Evolutionary conservation across 1,140 invertebrate genomes (phyloP).

Genomic region (Drosophila nannoptera): DNA sequence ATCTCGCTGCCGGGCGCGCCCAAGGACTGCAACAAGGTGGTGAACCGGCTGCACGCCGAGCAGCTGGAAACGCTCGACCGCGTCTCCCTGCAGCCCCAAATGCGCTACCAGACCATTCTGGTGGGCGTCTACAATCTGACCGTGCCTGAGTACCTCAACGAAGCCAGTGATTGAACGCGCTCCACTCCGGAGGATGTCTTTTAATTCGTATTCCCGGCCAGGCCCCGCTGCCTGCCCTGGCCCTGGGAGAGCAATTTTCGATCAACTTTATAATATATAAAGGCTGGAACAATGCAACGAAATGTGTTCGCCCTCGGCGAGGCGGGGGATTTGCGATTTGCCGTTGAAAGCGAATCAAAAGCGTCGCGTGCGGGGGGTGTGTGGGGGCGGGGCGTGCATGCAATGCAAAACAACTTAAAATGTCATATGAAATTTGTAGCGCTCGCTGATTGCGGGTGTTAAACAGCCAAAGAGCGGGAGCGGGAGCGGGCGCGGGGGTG

Average conservation of each 20-base stretch:
- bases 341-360: constrained; percentile 40
- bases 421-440: constrained; percentile 77
- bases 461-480: constrained; percentile 36
- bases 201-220: not conserved
- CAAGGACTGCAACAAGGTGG: not conserved
- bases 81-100: constrained; percentile 28
- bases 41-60: constrained; percentile 19
- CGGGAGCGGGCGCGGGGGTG: constrained; percentile 7
- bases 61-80: constrained; percentile 30
- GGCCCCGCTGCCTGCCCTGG: not conserved
- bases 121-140: constrained; percentile 31
- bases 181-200: not conserved
- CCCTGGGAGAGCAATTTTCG: constrained; percentile 1
- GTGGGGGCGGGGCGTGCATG: constrained; percentile 28
- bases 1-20: constrained; percentile 14
- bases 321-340: constrained; percentile 47
- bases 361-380: not conserved
- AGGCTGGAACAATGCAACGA: constrained; percentile 32
- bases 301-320: constrained; percentile 59
- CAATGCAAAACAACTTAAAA: constrained; percentile 77
- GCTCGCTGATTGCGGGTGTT: constrained; percentile 73
- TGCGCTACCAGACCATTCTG: constrained; percentile 18
- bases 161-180: not conserved
- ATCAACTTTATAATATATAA: not conserved
- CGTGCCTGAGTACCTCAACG: not conserved